Conservation (phyloP, 2,113 vertebrate genomes). For the Callipepla californica region DNA sequence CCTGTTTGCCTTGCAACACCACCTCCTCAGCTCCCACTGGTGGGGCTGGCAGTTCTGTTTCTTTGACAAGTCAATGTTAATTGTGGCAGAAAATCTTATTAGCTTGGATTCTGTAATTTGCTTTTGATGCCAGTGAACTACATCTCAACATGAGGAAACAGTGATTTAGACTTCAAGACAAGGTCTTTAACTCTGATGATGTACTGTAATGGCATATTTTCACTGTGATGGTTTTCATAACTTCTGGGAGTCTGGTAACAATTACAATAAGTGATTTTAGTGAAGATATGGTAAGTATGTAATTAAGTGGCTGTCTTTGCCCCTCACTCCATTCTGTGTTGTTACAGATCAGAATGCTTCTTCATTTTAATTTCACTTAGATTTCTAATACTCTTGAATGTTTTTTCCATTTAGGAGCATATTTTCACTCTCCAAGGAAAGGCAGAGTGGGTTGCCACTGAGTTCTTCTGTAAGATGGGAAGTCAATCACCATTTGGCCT, state of each 20-base stretch:
- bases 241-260: background rate
- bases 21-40: slow-evolving; percentile 44
- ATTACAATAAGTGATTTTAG: background rate
- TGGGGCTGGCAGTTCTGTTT: slow-evolving; percentile 12
- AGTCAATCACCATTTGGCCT: background rate
- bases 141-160: background rate
- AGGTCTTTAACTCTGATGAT: background rate
- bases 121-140: background rate
- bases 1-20: slow-evolving; percentile 37
- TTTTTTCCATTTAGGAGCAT: background rate
- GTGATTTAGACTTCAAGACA: background rate
- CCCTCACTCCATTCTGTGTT: background rate
- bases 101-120: background rate
- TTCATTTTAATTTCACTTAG: background rate
- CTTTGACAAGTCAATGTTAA: background rate
- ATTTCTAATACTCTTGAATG: background rate
- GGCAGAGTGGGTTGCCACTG: rapidly evolving
- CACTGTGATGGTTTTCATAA: background rate
- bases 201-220: background rate
- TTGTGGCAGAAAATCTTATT: background rate
- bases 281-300: background rate
- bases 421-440: background rate
- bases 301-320: background rate
- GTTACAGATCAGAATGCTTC: background rate
- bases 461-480: background rate